Evolutionary conservation across 92 coral and sea anemone species (phyloP).

Genomic region (Zoanthus sociatus): DNA sequence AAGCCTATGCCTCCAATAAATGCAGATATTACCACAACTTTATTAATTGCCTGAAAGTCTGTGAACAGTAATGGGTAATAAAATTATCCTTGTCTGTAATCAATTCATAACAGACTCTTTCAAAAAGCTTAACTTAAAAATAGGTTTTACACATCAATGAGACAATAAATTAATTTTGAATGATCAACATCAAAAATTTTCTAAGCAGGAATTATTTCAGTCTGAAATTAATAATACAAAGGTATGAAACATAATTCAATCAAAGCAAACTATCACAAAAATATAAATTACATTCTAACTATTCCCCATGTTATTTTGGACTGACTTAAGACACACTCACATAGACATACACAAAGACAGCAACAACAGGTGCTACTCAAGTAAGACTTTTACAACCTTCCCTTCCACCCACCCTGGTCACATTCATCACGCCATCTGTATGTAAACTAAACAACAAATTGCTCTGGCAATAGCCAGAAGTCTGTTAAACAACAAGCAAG

Average conservation of each 20-base stretch:
- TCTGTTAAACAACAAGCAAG: slow-evolving; percentile 50
- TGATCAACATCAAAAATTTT: too few relatives aligned
- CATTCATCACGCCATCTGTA: slow-evolving; percentile 59
- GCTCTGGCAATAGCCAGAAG: slow-evolving; percentile 54
- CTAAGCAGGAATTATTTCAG: too few relatives aligned
- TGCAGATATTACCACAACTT: too few relatives aligned
- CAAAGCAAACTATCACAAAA: neutral
- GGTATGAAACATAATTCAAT: neutral
- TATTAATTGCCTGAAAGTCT: too few relatives aligned
- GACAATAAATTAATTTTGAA: too few relatives aligned
- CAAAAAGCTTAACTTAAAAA: too few relatives aligned
- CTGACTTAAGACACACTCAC: neutral
- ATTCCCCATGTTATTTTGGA: neutral
- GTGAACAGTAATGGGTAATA: too few relatives aligned
- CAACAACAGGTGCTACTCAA: slow-evolving; percentile 16
- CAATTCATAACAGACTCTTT: too few relatives aligned
- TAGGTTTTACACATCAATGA: too few relatives aligned
- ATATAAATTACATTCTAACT: neutral
- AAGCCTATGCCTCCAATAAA: too few relatives aligned
- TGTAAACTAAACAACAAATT: slow-evolving; percentile 65
- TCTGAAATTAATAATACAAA: too few relatives aligned
- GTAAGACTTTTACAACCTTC: slow-evolving; percentile 61
- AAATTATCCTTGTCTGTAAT: too few relatives aligned
- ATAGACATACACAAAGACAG: neutral
- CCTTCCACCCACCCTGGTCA: slow-evolving; percentile 60